Conservation (phyloP, 2,888 invertebrate species). For the Epinotia ramella region DNA sequence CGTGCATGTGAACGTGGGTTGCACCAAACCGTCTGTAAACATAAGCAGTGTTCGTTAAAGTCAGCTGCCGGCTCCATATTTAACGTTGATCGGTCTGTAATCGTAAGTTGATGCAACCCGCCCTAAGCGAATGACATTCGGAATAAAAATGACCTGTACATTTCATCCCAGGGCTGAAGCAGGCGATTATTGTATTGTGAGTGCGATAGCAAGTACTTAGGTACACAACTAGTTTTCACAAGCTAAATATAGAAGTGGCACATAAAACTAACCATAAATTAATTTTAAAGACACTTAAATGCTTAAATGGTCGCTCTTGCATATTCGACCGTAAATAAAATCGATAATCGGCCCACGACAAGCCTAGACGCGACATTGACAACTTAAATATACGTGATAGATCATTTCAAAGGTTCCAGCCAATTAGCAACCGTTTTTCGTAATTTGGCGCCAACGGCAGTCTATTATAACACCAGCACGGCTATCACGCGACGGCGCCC, state of each 20-base stretch:
- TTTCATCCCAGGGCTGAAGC: too few relatives aligned
- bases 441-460: conserved; percentile 13
- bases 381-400: conserved; percentile 25
- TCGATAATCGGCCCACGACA: background rate
- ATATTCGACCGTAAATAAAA: conserved; percentile 12
- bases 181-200: too few relatives aligned
- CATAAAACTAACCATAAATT: conserved; percentile 1
- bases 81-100: too few relatives aligned
- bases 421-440: conserved; percentile 15
- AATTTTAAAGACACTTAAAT: background rate
- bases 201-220: background rate
- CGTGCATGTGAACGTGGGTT: too few relatives aligned
- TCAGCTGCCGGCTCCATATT: too few relatives aligned
- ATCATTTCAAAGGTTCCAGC: conserved; percentile 16
- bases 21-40: too few relatives aligned
- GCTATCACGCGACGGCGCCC: too few relatives aligned
- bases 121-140: too few relatives aligned
- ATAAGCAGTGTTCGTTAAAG: too few relatives aligned
- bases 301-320: conserved; percentile 11
- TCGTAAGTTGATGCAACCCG: too few relatives aligned
- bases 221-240: background rate
- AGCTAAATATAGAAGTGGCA: background rate
- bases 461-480: background rate
- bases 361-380: conserved; percentile 3
- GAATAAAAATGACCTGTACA: too few relatives aligned